Base-by-base conservation (phyloP, 92 coral and sea anemone genomes). In the Siderastrea radians region DNA sequence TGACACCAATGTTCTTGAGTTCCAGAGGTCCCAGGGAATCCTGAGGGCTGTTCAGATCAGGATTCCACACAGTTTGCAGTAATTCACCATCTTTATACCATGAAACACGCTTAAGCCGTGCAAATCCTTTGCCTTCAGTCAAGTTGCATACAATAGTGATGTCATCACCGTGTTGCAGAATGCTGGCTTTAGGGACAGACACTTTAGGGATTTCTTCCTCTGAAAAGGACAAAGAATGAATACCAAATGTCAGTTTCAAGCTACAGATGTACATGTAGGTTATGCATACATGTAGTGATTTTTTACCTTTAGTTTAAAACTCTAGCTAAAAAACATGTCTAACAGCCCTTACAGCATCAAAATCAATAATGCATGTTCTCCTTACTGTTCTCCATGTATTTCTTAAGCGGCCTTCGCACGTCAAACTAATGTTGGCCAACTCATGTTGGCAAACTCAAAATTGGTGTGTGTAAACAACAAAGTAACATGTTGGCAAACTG, bases 161-260 rank as follows among this genome's bases (percentile, higher is more conserved):
- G 5, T 52, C 58, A 2, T 83, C 89, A 62, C 64, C 84, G 11
- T 79, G 55, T 10, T 67, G 51, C 47, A 82, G 72, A n/a, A 77
- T 68, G 7, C 62, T 61, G 65, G 57, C 43, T 59, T 52, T 49
- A 19, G 89, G 66, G 13, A 90, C 91, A 9, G 52, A 10, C 7
- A 93, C 89, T 45, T 66, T 49, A 14, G 96, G 96, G 13, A 93
- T 79, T 61, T 91, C 93, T 0, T 61, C 5, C 47, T 68, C 96
- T 93, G 74, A 45, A 68, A 77, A 61, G 54, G 38, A 58, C 45
- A 66, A 57, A 45, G 12, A 55, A 55, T 55, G 61, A 11, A 61
- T 52, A 61, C n/a, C n/a, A 61, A 13, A 1, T 3, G 4, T 61
- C 14, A 61, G 4, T 13, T 16, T 13, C 65, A 61, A 61, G 55